Evolutionary conservation across 1,140 invertebrate species (phyloP).

Genomic region (Calephelis virginiensis): DNA sequence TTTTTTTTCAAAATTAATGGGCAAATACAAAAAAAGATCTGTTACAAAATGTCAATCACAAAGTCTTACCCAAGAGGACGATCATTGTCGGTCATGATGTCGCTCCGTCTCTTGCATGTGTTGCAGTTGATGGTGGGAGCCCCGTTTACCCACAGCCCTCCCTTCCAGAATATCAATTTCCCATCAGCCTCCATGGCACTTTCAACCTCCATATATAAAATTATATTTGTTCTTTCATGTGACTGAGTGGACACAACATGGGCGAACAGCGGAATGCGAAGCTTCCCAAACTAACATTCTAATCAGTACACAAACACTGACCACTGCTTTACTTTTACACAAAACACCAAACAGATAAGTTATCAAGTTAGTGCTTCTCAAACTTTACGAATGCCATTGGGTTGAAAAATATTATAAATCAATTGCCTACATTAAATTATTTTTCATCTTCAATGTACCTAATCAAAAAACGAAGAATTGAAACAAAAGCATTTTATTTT

Average conservation of each 20-base stretch:
- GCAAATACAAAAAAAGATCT: slow-evolving; percentile 6
- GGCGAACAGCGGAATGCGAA: slow-evolving; percentile 8
- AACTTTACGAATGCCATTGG: not conserved
- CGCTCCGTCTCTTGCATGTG: slow-evolving; percentile 64
- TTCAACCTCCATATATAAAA: slow-evolving; percentile 34
- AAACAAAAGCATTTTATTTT: too few relatives aligned
- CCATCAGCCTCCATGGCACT: slow-evolving; percentile 66
- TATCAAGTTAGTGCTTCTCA: not conserved
- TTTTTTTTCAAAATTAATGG: too few relatives aligned
- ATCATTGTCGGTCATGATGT: slow-evolving; percentile 62
- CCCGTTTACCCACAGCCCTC: slow-evolving; percentile 60
- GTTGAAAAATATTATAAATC: too few relatives aligned
- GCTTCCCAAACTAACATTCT: slow-evolving; percentile 21
- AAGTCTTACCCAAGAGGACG: slow-evolving; percentile 51
- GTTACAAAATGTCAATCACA: slow-evolving; percentile 23
- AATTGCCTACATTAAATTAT: too few relatives aligned
- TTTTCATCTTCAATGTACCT: too few relatives aligned
- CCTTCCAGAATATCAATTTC: slow-evolving; percentile 64
- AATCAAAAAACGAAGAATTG: too few relatives aligned
- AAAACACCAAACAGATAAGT: slow-evolving; percentile 6
- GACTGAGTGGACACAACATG: not conserved
- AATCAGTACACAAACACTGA: slow-evolving; percentile 6
- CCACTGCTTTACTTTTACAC: not conserved
- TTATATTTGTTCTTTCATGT: slow-evolving; percentile 3
- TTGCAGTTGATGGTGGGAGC: slow-evolving; percentile 63